Evolutionary conservation across 2,797 vertebrate genomes (phyloP).

Genomic region (Garrulus glandarius): DNA sequence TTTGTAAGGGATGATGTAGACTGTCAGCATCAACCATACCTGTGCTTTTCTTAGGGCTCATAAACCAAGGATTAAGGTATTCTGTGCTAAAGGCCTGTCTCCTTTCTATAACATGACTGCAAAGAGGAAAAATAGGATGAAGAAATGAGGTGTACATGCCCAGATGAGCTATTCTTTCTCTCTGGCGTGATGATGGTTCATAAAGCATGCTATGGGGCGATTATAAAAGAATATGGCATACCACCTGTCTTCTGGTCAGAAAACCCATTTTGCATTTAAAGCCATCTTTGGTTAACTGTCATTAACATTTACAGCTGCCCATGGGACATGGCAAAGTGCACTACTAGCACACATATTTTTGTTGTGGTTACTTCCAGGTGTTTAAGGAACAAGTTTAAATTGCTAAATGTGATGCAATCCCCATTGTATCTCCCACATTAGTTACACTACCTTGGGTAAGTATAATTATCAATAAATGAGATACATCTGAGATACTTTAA

Average conservation of each 20-base stretch:
- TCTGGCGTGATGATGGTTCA: conserved; percentile 4
- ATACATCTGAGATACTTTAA: neutral
- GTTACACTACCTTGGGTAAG: neutral
- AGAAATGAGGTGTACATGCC: conserved; percentile 30
- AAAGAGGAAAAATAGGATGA: conserved; percentile 15
- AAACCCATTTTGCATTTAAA: conserved; percentile 21
- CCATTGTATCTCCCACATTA: neutral
- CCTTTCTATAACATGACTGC: neutral
- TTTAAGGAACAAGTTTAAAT: conserved; percentile 4
- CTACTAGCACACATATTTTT: neutral
- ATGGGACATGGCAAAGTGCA: neutral
- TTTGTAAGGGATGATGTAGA: neutral
- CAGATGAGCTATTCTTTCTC: conserved; percentile 35
- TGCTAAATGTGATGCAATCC: neutral
- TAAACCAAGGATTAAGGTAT: conserved; percentile 24
- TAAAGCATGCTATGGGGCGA: conserved; percentile 7
- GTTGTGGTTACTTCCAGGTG: neutral
- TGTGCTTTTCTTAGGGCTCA: neutral
- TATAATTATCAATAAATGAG: conserved; percentile 12
- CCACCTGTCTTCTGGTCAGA: conserved; percentile 48
- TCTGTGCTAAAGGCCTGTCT: neutral
- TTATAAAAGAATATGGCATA: conserved; percentile 37
- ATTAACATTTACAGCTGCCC: conserved; percentile 33
- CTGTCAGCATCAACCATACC: neutral
- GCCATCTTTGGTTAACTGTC: conserved; percentile 25